Conservation (phyloP, 2,113 vertebrate genomes). For the Scopus umbretta region DNA sequence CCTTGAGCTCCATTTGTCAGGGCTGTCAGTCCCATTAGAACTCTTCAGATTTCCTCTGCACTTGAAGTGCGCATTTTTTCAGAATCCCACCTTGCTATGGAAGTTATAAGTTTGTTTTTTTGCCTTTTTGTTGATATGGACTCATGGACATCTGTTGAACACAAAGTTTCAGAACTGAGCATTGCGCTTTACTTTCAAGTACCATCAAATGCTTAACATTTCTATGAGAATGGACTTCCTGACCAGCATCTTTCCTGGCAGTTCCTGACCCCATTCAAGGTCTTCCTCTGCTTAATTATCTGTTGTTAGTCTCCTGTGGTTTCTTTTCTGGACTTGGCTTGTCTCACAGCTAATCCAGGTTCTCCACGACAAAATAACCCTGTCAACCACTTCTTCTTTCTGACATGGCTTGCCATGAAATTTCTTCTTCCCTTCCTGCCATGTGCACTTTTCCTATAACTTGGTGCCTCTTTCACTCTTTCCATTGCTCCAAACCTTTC, state of each 20-base stretch:
- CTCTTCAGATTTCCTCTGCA: background rate
- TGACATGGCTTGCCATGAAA: fast-evolving
- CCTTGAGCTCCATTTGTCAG: background rate
- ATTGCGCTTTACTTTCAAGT: background rate
- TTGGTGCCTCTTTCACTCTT: background rate
- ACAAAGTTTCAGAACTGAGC: background rate
- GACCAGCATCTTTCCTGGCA: background rate
- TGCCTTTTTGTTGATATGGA: background rate
- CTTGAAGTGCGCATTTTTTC: background rate
- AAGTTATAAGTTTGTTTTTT: background rate
- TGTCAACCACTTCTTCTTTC: background rate
- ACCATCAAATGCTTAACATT: background rate
- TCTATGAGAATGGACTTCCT: background rate
- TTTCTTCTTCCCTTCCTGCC: background rate
- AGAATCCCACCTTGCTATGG: background rate
- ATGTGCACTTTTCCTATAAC: background rate
- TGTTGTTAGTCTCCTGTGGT: background rate
- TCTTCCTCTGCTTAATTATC: background rate
- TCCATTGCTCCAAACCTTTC: background rate
- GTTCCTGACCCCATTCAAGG: background rate
- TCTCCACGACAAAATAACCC: background rate
- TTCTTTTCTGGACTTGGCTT: background rate
- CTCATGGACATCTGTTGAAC: background rate
- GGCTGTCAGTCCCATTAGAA: background rate
- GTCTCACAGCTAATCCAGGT: background rate